Evolutionary conservation across 2,888 invertebrate genomes (phyloP).

Genomic region (Epistrophe eligans): DNA sequence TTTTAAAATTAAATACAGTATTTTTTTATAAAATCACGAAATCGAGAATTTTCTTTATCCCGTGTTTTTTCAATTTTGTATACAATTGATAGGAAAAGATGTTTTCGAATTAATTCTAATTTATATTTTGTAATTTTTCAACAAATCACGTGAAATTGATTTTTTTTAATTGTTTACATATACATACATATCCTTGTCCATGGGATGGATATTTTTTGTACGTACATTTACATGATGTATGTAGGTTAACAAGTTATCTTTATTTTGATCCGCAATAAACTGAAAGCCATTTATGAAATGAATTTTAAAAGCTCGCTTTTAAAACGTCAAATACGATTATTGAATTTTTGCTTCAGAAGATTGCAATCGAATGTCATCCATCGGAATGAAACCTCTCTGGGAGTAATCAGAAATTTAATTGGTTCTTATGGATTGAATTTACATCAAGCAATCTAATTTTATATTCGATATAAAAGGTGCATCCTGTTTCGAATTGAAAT

Average conservation of each 20-base stretch:
- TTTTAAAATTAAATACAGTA: too few relatives aligned
- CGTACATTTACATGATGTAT: too few relatives aligned
- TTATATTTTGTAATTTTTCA: too few relatives aligned
- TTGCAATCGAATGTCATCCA: not conserved
- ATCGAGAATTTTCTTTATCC: too few relatives aligned
- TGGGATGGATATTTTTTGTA: not conserved
- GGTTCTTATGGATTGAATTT: slow-evolving; percentile 26
- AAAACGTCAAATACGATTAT: slow-evolving; percentile 37
- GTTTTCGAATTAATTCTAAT: too few relatives aligned
- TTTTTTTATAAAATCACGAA: too few relatives aligned
- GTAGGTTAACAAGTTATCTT: not conserved
- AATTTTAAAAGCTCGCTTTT: slow-evolving; percentile 22
- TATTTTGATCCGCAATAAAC: not conserved
- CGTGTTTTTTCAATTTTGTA: too few relatives aligned
- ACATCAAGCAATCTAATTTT: not conserved
- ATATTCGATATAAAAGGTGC: not conserved
- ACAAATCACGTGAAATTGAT: not conserved
- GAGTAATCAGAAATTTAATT: slow-evolving; percentile 39
- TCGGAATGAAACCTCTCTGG: not conserved
- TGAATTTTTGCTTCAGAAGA: not conserved
- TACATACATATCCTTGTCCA: not conserved
- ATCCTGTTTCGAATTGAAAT: slow-evolving; percentile 4
- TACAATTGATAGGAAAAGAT: too few relatives aligned
- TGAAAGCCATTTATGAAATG: not conserved
- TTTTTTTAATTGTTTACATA: not conserved